phyloP scores from a whole-genome alignment of 2,113 vertebrate species.

The Oxygymnocypris stewartii region DNA sequence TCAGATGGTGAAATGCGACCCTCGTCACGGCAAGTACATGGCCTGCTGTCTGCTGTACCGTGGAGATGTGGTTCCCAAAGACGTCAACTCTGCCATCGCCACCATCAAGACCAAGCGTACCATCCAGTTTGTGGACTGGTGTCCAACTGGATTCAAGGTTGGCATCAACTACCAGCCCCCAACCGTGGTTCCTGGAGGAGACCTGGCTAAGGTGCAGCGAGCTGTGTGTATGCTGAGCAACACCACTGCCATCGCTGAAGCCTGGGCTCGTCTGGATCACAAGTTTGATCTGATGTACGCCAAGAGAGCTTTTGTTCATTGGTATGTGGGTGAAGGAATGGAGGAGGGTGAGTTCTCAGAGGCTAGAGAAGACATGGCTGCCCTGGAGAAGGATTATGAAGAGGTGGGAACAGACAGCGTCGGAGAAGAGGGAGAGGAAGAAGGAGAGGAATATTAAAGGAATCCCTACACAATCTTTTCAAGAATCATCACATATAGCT shows the following conservation, averaged over 20 bases:
- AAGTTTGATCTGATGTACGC: slow-evolving; percentile 89
- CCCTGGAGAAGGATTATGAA: slow-evolving; percentile 86
- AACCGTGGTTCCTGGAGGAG: slow-evolving; percentile 82
- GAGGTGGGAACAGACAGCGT: slow-evolving; percentile 78
- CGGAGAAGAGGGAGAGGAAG: slow-evolving; percentile 66
- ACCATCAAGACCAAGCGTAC: slow-evolving; percentile 82
- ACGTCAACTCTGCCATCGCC: slow-evolving; percentile 83
- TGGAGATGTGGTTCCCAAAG: slow-evolving; percentile 84
- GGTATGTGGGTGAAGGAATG: slow-evolving; percentile 88
- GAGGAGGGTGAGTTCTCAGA: slow-evolving; percentile 89
- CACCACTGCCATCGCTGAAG: slow-evolving; percentile 83
- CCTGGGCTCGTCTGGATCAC: slow-evolving; percentile 84
- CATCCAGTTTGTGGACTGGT: slow-evolving; percentile 76
- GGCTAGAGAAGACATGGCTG: slow-evolving; percentile 85
- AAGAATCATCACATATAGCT: background rate
- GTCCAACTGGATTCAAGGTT: slow-evolving; percentile 76
- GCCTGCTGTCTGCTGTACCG: slow-evolving; percentile 84
- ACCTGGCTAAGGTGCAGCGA: slow-evolving; percentile 82
- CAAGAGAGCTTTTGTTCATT: slow-evolving; percentile 86
- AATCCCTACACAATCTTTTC: background rate
- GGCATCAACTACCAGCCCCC: slow-evolving; percentile 83
- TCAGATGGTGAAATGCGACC: slow-evolving; percentile 84
- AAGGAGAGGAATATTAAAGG: slow-evolving; percentile 66
- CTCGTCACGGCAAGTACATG: slow-evolving; percentile 85
- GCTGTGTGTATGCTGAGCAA: slow-evolving; percentile 88